Evolutionary conservation across 2,888 invertebrate species (phyloP).

Genomic region (Luffia ferchaultella): DNA sequence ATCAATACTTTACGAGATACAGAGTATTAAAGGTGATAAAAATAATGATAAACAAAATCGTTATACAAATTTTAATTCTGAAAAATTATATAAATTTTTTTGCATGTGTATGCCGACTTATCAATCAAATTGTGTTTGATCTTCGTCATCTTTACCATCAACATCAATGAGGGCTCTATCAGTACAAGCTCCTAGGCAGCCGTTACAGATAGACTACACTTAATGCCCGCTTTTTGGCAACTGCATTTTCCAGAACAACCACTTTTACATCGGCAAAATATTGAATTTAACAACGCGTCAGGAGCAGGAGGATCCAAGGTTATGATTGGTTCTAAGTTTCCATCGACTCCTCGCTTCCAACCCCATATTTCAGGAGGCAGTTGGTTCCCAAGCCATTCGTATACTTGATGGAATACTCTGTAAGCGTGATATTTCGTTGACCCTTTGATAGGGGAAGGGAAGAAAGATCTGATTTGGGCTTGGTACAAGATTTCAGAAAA

Average conservation of each 20-base stretch:
- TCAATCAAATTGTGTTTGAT: no score
- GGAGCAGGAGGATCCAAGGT: conserved; percentile 1
- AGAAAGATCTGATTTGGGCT: conserved; percentile 8
- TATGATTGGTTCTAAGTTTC: conserved; percentile 11
- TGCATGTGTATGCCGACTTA: no score
- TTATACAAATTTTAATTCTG: no score
- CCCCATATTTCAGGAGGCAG: conserved; percentile 11
- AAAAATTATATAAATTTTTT: no score
- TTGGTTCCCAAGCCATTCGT: conserved; percentile 11
- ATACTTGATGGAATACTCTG: conserved; percentile 10
- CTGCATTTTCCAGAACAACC: conserved; percentile 8
- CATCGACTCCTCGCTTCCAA: conserved; percentile 13
- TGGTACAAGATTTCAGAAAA: conserved; percentile 5
- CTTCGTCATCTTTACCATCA: no score
- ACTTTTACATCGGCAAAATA: conserved; percentile 9
- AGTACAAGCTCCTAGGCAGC: no score
- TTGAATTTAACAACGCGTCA: conserved; percentile 5
- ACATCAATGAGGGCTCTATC: no score
- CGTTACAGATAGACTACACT: conserved; percentile 3
- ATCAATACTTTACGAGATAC: no score
- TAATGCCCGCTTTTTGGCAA: conserved; percentile 7
- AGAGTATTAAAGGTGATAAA: no score
- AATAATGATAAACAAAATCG: no score
- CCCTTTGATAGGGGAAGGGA: conserved; percentile 9
- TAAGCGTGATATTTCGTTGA: conserved; percentile 11